Evolutionary conservation across 1,140 invertebrate species (phyloP), one percentile per base, ranked within the genome.

Genomic region (Psix sp.): DNA sequence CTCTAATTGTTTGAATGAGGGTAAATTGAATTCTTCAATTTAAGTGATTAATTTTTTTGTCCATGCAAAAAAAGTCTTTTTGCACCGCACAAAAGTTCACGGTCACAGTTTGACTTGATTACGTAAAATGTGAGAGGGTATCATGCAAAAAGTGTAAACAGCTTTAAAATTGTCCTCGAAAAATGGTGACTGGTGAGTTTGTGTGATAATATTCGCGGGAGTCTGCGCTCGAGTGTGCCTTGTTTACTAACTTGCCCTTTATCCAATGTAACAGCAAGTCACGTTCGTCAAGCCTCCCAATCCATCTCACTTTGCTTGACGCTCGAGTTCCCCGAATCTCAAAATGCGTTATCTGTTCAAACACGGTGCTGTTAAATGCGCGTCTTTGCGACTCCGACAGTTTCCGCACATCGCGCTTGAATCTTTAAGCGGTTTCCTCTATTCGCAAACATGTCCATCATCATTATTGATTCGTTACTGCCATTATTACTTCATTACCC

Each of bases 391-490:
- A 56, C 39, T 40, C 11, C 46, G 9, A 48, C 59, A 52, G 48
- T 33, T 71, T 62, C 52, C 57, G 62, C 49, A 52, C 54, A 42
- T 43, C 73, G 73, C 73, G 54, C 66, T 42, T 67, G 67, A 67
- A 70, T 76, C 73, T 66, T 71, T 57, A 70, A 76, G 62, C 73
- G 43, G 60, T 52, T 62, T 66, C 46, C 66, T 62, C 35, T 65
- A 38, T 54, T 52, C 45, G 46, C 54, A 70, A 63, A 71, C 66
- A 62, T 48, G 60, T 76, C 73, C 66, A 71, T 76, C 71, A 66
- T 71, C 66, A 43, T 76, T 70, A 76, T 76, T 66, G 73, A 68
- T 66, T 71, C 66, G 73, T 71, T 70, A 59, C 74, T 72, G 52
- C 39, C 57, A 68, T 76, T 76, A 76, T 76, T 76, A 60, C 51